Conservation (phyloP, 2,888 invertebrate genomes). For the Idaea dimidiata region DNA sequence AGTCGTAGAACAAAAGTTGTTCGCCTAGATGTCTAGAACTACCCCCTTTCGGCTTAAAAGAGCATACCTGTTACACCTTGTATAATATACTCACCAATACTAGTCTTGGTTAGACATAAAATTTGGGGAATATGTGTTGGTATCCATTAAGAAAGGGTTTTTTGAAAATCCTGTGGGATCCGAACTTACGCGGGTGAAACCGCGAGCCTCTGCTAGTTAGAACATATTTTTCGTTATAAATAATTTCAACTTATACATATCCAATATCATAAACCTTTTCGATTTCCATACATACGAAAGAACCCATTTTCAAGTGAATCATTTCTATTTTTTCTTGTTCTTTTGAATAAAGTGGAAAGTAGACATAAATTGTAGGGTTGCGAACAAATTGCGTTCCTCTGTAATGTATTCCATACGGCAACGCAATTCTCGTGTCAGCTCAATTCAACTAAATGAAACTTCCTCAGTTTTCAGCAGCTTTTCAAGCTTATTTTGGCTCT, state of each 20-base stretch:
- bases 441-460: conserved; percentile 63
- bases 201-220: no score
- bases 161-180: no score
- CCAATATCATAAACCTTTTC: neutral
- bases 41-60: no score
- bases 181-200: no score
- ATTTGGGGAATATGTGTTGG: no score
- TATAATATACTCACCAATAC: no score
- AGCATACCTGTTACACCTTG: no score
- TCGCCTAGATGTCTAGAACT: no score
- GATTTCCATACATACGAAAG: neutral
- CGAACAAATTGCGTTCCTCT: conserved; percentile 67
- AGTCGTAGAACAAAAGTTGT: no score
- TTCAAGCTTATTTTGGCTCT: conserved; percentile 57
- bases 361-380: conserved; percentile 69
- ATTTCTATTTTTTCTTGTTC: conserved; percentile 39
- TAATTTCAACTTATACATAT: neutral
- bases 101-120: no score
- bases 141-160: no score
- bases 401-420: conserved; percentile 64
- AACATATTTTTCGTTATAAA: no score
- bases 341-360: conserved; percentile 63
- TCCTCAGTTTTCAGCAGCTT: conserved; percentile 37
- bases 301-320: conserved; percentile 6
- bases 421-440: conserved; percentile 50